Conservation (phyloP, 2,113 vertebrate species). For the Epinephelus fuscoguttatus region DNA sequence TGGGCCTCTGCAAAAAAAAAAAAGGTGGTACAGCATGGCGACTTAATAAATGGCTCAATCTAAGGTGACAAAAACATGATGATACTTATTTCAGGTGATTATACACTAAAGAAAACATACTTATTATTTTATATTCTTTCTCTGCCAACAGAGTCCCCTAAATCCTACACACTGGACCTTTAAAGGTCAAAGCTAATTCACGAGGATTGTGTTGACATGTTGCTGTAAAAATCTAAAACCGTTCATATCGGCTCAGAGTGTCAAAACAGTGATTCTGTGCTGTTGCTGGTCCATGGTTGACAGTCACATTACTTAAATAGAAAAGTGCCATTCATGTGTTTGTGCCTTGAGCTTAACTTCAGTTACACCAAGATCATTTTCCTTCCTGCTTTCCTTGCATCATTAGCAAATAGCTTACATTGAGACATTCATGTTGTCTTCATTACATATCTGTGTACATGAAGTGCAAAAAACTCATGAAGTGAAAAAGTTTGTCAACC, state of each 20-base stretch:
- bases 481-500: too few relatives aligned
- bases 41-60: too few relatives aligned
- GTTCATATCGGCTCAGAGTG: not conserved
- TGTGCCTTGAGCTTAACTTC: not conserved
- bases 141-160: too few relatives aligned
- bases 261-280: not conserved
- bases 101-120: too few relatives aligned
- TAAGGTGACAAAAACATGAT: too few relatives aligned
- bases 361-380: not conserved
- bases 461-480: not conserved
- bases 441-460: not conserved
- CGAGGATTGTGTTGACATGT: not conserved
- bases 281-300: constrained; percentile 17
- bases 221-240: not conserved
- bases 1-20: too few relatives aligned
- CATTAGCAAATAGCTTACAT: not conserved
- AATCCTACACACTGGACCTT: too few relatives aligned
- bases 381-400: not conserved
- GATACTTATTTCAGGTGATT: too few relatives aligned
- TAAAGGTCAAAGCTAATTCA: not conserved
- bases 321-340: not conserved
- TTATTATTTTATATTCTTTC: too few relatives aligned
- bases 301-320: not conserved
- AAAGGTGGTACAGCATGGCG: too few relatives aligned
- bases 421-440: not conserved